phyloP scores from a whole-genome alignment of 2,113 vertebrate species.

The Empidonax alnorum region DNA sequence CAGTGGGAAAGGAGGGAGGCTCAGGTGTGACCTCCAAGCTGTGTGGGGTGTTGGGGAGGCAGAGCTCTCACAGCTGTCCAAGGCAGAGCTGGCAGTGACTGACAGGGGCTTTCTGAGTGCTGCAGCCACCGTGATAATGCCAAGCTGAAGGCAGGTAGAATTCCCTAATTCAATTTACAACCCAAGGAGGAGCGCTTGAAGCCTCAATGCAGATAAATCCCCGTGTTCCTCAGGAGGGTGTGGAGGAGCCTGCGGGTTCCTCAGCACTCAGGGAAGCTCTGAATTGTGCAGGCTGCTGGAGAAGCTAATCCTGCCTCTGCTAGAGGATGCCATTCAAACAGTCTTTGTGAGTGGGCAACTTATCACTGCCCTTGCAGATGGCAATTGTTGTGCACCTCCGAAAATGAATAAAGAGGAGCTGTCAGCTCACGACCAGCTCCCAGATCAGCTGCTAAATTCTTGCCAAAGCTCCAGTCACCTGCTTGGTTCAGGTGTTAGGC shows the following conservation, averaged over 20 bases:
- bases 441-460: background rate
- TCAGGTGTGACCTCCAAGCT: fast-evolving
- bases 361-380: conserved; percentile 16
- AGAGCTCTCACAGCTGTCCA: background rate
- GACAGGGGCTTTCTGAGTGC: background rate
- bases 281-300: background rate
- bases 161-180: conserved; percentile 28
- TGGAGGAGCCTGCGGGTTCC: background rate
- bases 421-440: background rate
- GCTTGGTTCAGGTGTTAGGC: conserved; percentile 34
- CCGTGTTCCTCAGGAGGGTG: background rate
- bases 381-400: background rate
- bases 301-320: conserved; percentile 29
- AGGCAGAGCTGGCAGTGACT: background rate
- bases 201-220: background rate
- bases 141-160: background rate
- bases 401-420: conserved; percentile 12
- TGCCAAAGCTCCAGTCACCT: conserved; percentile 29
- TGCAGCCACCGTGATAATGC: background rate
- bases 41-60: background rate
- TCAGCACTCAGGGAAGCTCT: background rate
- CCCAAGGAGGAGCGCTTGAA: background rate
- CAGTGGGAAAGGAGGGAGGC: background rate
- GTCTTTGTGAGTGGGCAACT: conserved; percentile 22
- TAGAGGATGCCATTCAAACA: background rate